Base-by-base conservation (phyloP, 2,113 vertebrate species). In the Sander lucioperca region DNA sequence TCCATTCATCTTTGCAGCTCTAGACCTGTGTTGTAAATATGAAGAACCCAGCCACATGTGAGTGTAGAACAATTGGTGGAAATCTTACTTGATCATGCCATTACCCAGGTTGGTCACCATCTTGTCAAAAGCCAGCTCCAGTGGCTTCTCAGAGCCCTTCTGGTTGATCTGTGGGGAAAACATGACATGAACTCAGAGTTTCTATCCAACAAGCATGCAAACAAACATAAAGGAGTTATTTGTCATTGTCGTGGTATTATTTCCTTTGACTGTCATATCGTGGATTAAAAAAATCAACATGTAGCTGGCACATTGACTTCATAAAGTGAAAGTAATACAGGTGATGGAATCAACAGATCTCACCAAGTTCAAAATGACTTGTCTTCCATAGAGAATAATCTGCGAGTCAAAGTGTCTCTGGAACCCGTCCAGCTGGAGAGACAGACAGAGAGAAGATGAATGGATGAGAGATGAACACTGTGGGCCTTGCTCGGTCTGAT, bases 381-480 rank as follows among this genome's bases (percentile, higher is more conserved):
- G 98, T 86, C 96, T 98, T 87, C 97, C 98, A 91, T 99, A 99
- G 84, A 96, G 96, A 87, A 99, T 97, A 80, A 97, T 95, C 92
- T 99, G 98, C 0, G 97, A 97, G 91, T 99, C 97, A 93, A 99
- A 99, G 88, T 99, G 98, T 87, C 98, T 97, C 95, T 99, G 97
- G 90, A 99, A 97, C 80, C 97, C 98, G 88, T 99, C 97, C 96
- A 98, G 93, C 98, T 99, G 79, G 45, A 27, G 76, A 86, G 16
- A 87, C 27, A 82, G 64, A 70, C 3, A 39, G n/a, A 73, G 43
- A 69, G 2, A 68, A 27, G 6, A 61, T 3, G 19, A 23, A 54
- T 10, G 12, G 10, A 23, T 62, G 51, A 83, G 12, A 59, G 3
- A 36, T 0, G 2, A 65, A 9, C 7, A 58, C 1, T 47, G 3